Evolutionary conservation across 1,140 invertebrate species (phyloP).

Genomic region (Eriocheir sinensis): DNA sequence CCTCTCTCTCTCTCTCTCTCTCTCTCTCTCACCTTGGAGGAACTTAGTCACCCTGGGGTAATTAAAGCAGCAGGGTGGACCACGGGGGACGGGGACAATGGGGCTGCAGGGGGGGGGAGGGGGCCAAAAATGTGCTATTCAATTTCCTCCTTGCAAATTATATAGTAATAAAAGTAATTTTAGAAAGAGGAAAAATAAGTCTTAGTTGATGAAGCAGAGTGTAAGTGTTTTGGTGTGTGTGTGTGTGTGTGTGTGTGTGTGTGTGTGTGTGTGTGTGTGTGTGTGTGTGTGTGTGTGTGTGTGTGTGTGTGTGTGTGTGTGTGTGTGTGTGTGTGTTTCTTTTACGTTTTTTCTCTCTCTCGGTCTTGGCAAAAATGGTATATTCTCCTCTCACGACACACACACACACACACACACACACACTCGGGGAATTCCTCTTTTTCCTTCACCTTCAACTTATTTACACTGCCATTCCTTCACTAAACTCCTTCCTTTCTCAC

Average conservation of each 20-base stretch:
- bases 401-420: too few species aligned
- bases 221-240: not conserved
- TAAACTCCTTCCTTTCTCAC: not conserved
- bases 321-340: too few species aligned
- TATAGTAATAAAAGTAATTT: conserved; percentile 17
- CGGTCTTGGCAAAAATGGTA: too few species aligned
- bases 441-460: too few species aligned
- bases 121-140: not conserved
- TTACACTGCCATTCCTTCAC: too few species aligned
- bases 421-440: too few species aligned
- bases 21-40: not conserved
- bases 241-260: not conserved
- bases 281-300: not conserved
- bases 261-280: not conserved
- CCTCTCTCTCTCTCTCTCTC: conserved; percentile 9
- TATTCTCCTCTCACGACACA: too few species aligned
- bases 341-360: too few species aligned
- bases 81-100: not conserved
- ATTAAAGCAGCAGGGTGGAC: not conserved
- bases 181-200: not conserved
- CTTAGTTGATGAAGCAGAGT: not conserved
- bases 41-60: not conserved
- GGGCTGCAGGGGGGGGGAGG: not conserved
- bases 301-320: not conserved
- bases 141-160: conserved; percentile 13